These are phyloP conservation scores for Scyliorhinus canicula DNA, from an alignment of 2,797 vertebrate species.

Conservation along the genomic window DNA sequence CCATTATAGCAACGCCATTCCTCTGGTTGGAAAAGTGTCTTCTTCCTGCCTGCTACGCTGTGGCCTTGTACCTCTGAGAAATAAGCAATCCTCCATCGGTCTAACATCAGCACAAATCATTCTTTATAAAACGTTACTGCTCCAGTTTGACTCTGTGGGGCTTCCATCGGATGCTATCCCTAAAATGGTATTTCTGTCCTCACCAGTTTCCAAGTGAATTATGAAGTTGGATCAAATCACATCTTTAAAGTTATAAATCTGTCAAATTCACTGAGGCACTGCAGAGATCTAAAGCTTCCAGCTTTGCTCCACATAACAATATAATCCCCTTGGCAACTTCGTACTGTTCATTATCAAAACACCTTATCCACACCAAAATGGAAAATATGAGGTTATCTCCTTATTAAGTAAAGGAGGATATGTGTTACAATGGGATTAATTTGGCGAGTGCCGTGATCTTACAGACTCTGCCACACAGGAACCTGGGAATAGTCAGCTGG, in stretches of 20 bases:
- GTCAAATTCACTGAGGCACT: not conserved
- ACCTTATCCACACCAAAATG: not conserved
- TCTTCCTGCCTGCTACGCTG: too few species aligned
- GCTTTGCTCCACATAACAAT: too few species aligned
- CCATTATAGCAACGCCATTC: too few species aligned
- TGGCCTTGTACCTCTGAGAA: too few species aligned
- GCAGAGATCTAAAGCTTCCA: not conserved
- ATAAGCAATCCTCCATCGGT: not conserved
- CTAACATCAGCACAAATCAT: not conserved
- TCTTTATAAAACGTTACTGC: not conserved
- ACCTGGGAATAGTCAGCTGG: too few species aligned
- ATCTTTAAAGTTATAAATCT: not conserved
- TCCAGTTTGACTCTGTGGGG: not conserved
- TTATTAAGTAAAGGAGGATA: not conserved
- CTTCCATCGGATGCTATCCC: not conserved
- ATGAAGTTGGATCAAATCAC: not conserved
- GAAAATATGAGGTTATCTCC: not conserved
- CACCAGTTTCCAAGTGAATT: not conserved
- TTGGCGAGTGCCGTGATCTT: not conserved
- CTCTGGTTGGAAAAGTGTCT: too few species aligned
- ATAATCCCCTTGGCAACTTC: not conserved
- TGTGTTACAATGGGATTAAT: constrained; percentile 15
- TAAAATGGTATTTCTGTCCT: not conserved
- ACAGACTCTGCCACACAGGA: not conserved
- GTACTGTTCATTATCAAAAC: not conserved